Evolutionary conservation across 2,797 vertebrate genomes (phyloP).

Genomic region (Phataginus tricuspis): DNA sequence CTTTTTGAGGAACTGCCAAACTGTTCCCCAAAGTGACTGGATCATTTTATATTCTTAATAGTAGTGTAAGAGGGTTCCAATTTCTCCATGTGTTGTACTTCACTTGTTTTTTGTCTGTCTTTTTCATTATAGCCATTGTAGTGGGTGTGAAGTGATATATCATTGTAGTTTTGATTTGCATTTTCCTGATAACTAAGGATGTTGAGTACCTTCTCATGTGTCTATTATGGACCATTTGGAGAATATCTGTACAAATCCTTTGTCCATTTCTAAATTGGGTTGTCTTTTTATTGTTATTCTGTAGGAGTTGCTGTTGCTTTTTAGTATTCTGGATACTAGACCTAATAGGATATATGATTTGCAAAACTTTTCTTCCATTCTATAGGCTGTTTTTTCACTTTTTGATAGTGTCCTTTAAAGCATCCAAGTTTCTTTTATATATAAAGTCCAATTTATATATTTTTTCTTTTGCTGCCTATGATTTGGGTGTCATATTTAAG

Average conservation of each 20-base stretch:
- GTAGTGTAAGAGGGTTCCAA: not conserved
- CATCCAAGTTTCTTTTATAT: not conserved
- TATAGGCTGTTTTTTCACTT: not conserved
- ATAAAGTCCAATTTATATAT: not conserved
- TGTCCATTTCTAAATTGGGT: slow-evolving; percentile 16
- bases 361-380: not conserved
- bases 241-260: not conserved
- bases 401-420: not conserved
- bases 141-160: not conserved
- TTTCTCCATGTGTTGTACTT: not conserved
- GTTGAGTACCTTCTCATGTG: not conserved
- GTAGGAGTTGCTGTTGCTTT: not conserved
- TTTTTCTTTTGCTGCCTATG: too few species aligned
- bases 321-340: not conserved
- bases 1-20: not conserved
- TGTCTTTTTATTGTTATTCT: slow-evolving; percentile 36
- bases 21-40: not conserved
- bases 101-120: not conserved
- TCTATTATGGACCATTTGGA: not conserved
- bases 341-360: not conserved
- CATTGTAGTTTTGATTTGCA: slow-evolving; percentile 3
- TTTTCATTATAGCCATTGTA: not conserved
- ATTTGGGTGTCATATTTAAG: too few species aligned
- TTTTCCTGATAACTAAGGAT: not conserved
- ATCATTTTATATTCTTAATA: slow-evolving; percentile 32